phyloP scores from a whole-genome alignment of 2,888 invertebrate species.

The Matsumyia berberina region DNA sequence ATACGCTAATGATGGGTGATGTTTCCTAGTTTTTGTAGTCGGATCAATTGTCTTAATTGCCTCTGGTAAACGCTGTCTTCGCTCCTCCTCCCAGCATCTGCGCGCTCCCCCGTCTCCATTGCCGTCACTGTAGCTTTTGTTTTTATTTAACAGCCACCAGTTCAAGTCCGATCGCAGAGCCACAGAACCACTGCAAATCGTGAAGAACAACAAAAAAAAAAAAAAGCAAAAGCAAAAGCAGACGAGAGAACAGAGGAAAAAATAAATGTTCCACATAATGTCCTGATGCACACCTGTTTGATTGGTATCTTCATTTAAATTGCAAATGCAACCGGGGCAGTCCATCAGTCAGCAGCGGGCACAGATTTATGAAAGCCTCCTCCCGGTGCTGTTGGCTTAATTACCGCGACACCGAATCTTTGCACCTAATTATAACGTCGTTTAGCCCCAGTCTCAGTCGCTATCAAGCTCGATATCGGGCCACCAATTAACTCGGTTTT shows the following conservation, averaged over 20 bases:
- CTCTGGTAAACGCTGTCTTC: conserved; percentile 75
- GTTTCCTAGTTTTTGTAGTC: conserved; percentile 76
- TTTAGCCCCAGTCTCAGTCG: conserved; percentile 37
- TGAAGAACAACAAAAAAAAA: conserved; percentile 33
- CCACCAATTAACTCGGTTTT: conserved; percentile 75
- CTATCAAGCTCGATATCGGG: conserved; percentile 65
- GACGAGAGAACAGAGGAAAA: conserved; percentile 8
- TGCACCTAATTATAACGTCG: conserved; percentile 76
- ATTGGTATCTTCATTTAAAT: conserved; percentile 77
- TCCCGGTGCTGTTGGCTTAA: conserved; percentile 51
- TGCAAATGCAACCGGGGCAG: conserved; percentile 72
- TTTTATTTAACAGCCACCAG: conserved; percentile 68
- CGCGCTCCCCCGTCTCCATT: neutral
- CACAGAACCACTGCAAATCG: conserved; percentile 31
- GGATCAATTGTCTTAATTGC: conserved; percentile 77
- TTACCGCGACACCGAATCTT: conserved; percentile 74
- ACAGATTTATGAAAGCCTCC: conserved; percentile 71
- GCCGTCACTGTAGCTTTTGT: conserved; percentile 24
- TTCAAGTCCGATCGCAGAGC: conserved; percentile 10
- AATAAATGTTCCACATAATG: conserved; percentile 73
- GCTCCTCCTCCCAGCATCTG: conserved; percentile 18
- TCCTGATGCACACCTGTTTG: conserved; percentile 76
- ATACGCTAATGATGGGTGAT: conserved; percentile 77
- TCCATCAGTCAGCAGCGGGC: conserved; percentile 66
- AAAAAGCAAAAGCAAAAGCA: conserved; percentile 8